These are phyloP conservation scores for Bos taurus DNA, from an alignment of 2,113 vertebrate species.

Conservation along the genomic window ARS-UCD2.0 NC_037343.1:17786501-17787000, in stretches of 20 bases:
- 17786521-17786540: slow-evolving; percentile 33
- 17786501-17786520: background rate
- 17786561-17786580: background rate
- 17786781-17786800: background rate
- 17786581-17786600: background rate
- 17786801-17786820: background rate
- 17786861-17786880: background rate
- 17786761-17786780: background rate
- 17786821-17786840: background rate
- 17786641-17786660: background rate
- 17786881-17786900: background rate
- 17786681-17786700: background rate
- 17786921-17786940: background rate
- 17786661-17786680: slow-evolving; percentile 31
- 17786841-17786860: background rate
- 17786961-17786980: background rate
- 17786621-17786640: slow-evolving; percentile 34
- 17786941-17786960: background rate
- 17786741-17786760: slow-evolving; percentile 20
- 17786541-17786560: background rate
- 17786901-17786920: background rate
- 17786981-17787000: background rate
- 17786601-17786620: slow-evolving; percentile 27
- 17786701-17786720: slow-evolving; percentile 37
- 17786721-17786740: background rate